These are phyloP conservation scores for Gobiocypris rarus DNA, from an alignment of 2,113 vertebrate genomes.

Conservation along the genomic window DNA sequence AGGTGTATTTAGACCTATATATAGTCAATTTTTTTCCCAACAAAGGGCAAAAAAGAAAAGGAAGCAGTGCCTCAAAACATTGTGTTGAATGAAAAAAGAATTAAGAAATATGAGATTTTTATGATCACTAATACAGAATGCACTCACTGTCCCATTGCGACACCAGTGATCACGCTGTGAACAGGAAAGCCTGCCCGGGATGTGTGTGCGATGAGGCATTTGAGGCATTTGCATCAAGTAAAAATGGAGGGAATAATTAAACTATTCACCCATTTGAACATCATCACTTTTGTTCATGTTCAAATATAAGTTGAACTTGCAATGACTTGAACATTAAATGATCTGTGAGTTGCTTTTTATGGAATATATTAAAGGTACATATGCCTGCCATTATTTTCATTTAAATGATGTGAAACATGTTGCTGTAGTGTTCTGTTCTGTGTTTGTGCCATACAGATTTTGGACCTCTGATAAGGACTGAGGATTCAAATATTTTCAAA, in stretches of 20 bases:
- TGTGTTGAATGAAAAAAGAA: not conserved
- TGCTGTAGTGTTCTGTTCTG: not conserved
- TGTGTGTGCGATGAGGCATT: not conserved
- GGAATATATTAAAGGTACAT: not conserved
- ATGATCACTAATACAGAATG: not conserved
- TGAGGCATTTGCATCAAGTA: too few relatives aligned
- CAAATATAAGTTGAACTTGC: not conserved
- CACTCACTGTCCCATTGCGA: not conserved
- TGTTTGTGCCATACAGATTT: constrained; percentile 1
- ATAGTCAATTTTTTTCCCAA: not conserved
- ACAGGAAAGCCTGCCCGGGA: not conserved
- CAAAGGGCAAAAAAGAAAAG: not conserved
- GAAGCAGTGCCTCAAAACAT: not conserved
- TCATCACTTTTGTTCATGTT: not conserved
- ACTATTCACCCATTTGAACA: not conserved
- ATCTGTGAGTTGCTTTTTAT: not conserved
- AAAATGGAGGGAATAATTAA: not conserved
- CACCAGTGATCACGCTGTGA: too few relatives aligned
- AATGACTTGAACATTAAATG: not conserved
- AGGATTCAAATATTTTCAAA: constrained; percentile 23
- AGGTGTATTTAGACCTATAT: not conserved
- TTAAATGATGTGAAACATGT: not conserved
- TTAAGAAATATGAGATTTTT: too few relatives aligned
- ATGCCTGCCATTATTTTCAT: not conserved
- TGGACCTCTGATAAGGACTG: constrained; percentile 26